A percentile compares a stretch with the other conserved stretches of the same genome.
Evolutionary conservation across 2,888 invertebrate species (phyloP).

Genomic region (Mechanitis mazaeus): DNA sequence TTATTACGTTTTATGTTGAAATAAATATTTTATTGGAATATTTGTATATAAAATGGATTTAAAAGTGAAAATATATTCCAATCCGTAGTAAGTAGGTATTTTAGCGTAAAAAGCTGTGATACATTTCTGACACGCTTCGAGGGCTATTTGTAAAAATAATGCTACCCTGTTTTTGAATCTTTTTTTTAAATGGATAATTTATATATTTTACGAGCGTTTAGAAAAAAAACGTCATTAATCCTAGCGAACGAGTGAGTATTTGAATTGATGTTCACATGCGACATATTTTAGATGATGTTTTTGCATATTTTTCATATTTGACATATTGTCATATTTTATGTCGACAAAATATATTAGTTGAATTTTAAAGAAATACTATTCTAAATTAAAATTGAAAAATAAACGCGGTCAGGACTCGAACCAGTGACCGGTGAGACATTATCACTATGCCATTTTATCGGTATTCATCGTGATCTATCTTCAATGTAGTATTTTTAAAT

Average conservation of each 20-base stretch:
- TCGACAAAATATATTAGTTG: slow-evolving; percentile 2
- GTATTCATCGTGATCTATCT: no score
- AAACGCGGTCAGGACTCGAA: no score
- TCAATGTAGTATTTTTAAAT: no score
- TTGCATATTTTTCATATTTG: neutral
- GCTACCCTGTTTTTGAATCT: slow-evolving; percentile 30
- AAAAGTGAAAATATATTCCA: slow-evolving; percentile 35
- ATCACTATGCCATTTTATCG: no score
- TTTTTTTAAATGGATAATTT: slow-evolving; percentile 33
- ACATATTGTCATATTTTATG: neutral
- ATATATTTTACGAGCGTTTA: slow-evolving; percentile 32
- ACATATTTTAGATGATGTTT: slow-evolving; percentile 15
- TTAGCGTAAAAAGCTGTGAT: slow-evolving; percentile 37
- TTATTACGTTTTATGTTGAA: slow-evolving; percentile 15
- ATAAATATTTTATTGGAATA: slow-evolving; percentile 21
- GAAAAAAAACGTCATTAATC: slow-evolving; percentile 33
- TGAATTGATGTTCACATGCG: slow-evolving; percentile 25
- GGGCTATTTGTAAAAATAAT: slow-evolving; percentile 38
- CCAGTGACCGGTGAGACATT: no score
- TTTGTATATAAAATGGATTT: slow-evolving; percentile 31
- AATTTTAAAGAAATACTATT: neutral
- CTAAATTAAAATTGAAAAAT: no score
- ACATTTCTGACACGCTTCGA: slow-evolving; percentile 37
- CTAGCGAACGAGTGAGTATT: slow-evolving; percentile 29
- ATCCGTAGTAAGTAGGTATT: slow-evolving; percentile 36